phyloP scores from a whole-genome alignment of 2,797 vertebrate species.

The Trematomus bernacchii region DNA sequence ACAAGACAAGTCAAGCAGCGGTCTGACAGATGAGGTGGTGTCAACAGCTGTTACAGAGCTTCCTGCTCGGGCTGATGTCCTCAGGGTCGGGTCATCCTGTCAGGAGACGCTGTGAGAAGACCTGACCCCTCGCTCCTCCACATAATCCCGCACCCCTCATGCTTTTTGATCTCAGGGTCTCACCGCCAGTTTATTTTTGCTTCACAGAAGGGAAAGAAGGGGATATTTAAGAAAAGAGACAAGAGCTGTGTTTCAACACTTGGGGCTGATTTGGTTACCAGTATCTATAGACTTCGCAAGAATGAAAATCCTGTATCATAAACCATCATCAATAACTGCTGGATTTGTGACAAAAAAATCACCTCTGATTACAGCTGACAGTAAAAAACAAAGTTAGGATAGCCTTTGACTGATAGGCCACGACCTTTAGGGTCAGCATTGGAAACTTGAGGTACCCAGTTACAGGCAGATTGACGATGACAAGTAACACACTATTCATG shows the following conservation, averaged over 20 bases:
- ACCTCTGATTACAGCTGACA: conserved; percentile 3
- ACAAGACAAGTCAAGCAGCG: conserved; percentile 41
- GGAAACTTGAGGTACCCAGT: conserved; percentile 2
- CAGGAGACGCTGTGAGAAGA: conserved; percentile 32
- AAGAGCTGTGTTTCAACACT: neutral
- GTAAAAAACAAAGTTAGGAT: conserved; percentile 26
- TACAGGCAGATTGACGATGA: conserved; percentile 28
- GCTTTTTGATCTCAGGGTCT: conserved; percentile 40
- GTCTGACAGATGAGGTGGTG: conserved; percentile 53
- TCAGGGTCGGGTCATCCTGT: conserved; percentile 44
- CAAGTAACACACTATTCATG: conserved; percentile 12
- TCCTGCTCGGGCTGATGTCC: conserved; percentile 46
- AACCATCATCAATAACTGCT: neutral
- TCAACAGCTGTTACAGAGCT: conserved; percentile 54
- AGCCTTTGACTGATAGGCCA: conserved; percentile 20
- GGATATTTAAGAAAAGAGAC: neutral
- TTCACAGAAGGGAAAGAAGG: conserved; percentile 3
- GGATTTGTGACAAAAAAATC: neutral
- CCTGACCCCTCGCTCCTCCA: conserved; percentile 44
- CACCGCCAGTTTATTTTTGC: neutral
- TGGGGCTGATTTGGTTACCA: conserved; percentile 1
- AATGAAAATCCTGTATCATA: neutral
- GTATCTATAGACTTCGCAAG: no score
- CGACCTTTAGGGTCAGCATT: conserved; percentile 12
- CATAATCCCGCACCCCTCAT: conserved; percentile 12